Evolutionary conservation across 2,797 vertebrate genomes (phyloP), one percentile per base, ranked within the genome.

Genomic region (Aldrovandia affinis): DNA sequence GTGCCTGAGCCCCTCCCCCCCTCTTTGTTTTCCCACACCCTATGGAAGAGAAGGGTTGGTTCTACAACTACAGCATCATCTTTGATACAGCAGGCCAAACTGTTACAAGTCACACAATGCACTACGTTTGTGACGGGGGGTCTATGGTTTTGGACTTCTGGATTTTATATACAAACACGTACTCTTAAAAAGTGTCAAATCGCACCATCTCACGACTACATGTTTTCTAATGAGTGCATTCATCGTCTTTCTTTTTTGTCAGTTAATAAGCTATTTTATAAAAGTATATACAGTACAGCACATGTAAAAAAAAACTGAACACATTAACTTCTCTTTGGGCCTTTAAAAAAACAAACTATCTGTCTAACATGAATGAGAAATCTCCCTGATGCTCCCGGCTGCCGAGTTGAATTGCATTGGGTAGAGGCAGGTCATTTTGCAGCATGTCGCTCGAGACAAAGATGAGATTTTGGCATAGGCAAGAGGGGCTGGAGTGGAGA

Each of bases 1-100:
- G 98, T 98, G 98, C 98, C 98, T 99, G 95, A 94, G 91, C 91
- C 95, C 94, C 91, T 87, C 94, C 90, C 92, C 30, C 12, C 28
- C 65, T 18, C 95, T 96, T 94, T 88, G 0, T 90, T 93, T 94
- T 93, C 93, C 92, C 92, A 93, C 92, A 91, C 91, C 87, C 89
- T 91, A 93, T 92, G 93, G 91, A 92, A 91, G 92, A 90, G 92
- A 94, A 90, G 93, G 94, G 94, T 95, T 94, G 88, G 88, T 84
- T 89, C 88, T 84, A 91, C 87, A 82, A 91, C 91, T 88, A 92
- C 89, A 90, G 89, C 91, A 86, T 92, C 88, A 92, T 91, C 94
- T 96, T 96, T 96, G 30, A 93, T 95, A 96, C 92, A 96, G 95
- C 94, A 90, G 89, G 89, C 93, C 89, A 95, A 94, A 96, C 96